Percentiles rank a stretch among this genome's conserved stretches.
Evolutionary conservation across 2,113 vertebrate species (phyloP).

Genomic region (Nothobranchius furzeri): DNA sequence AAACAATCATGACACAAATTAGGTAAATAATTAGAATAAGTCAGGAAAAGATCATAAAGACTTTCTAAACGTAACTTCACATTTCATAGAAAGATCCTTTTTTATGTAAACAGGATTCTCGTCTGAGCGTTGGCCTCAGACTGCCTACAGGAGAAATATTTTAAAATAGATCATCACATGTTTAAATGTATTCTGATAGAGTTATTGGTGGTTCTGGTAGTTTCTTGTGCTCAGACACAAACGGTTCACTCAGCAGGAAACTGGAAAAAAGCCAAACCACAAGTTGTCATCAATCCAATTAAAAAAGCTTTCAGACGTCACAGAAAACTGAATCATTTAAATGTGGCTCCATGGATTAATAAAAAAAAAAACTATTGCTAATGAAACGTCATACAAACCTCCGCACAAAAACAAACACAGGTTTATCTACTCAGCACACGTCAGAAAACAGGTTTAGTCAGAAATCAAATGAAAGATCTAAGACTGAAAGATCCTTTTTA

Average conservation of each 20-base stretch:
- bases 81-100: conserved; percentile 34
- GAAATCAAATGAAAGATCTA: background rate
- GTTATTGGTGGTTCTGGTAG: background rate
- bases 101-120: conserved; percentile 33
- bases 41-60: background rate
- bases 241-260: background rate
- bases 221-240: background rate
- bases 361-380: background rate
- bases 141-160: background rate
- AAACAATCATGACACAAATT: conserved; percentile 21
- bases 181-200: background rate
- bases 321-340: background rate
- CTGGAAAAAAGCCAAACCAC: too few relatives aligned
- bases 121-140: background rate
- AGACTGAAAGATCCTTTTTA: background rate
- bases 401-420: background rate
- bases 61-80: conserved; percentile 29
- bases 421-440: background rate
- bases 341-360: background rate
- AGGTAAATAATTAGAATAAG: background rate
- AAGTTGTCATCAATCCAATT: background rate
- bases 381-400: background rate
- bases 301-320: background rate
- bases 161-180: background rate
- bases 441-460: background rate